phyloP scores from a whole-genome alignment of 2,797 vertebrate genomes.

The Vireo griseus region DNA sequence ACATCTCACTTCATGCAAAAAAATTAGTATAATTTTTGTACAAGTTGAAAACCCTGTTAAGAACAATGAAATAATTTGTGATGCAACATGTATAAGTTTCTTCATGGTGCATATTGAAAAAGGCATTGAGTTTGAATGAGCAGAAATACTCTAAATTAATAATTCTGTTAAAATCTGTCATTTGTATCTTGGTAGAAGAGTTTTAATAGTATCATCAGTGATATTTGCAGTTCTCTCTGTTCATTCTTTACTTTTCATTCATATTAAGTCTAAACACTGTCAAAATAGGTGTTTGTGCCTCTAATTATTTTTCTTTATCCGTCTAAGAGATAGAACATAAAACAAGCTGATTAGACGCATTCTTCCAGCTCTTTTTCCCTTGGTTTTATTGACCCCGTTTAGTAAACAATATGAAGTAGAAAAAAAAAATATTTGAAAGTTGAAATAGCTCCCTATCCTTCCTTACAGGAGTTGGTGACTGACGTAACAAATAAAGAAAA shows the following conservation, averaged over 20 bases:
- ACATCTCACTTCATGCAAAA: background rate
- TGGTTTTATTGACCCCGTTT: background rate
- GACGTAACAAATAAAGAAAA: slow-evolving; percentile 72
- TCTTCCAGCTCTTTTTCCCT: background rate
- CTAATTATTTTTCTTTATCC: background rate
- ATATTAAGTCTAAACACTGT: background rate
- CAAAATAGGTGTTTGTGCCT: background rate
- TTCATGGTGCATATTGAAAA: background rate
- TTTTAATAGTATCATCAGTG: background rate
- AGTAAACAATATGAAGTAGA: background rate
- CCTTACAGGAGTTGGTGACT: slow-evolving; percentile 76
- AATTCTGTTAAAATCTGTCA: background rate
- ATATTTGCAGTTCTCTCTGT: background rate
- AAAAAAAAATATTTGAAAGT: background rate
- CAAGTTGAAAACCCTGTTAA: background rate
- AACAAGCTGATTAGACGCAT: background rate
- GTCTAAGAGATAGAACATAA: background rate
- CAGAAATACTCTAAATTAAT: background rate
- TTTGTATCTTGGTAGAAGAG: background rate
- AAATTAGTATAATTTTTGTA: background rate
- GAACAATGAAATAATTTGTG: background rate
- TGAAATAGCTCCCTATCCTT: background rate
- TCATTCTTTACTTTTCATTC: background rate
- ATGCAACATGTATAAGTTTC: background rate
- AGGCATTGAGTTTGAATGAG: background rate